Conservation (phyloP, 2,797 vertebrate species). For the Xiphorhynchus erythropygius region DNA sequence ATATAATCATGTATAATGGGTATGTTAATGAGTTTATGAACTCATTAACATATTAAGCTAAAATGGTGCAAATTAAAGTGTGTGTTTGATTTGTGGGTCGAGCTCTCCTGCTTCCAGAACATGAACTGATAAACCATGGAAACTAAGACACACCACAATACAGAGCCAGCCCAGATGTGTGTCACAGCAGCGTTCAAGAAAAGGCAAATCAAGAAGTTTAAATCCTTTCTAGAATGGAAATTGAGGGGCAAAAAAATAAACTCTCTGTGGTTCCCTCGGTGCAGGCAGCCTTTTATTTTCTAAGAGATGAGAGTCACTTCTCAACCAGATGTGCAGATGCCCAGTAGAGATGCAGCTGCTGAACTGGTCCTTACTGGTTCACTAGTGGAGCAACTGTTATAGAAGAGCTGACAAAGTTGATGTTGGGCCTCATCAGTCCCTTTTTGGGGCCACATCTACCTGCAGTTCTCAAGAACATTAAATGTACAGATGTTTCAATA, state of each 20-base stretch:
- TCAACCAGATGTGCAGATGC: not conserved
- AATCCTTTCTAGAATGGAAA: not conserved
- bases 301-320: not conserved
- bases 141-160: not conserved
- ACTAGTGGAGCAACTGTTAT: not conserved
- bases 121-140: not conserved
- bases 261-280: not conserved
- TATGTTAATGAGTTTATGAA: not conserved
- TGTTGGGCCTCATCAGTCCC: not conserved
- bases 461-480: not conserved
- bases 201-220: not conserved
- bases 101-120: not conserved
- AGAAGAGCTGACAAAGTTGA: not conserved
- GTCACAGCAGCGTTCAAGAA: not conserved
- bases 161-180: not conserved
- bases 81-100: not conserved
- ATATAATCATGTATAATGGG: not conserved
- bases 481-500: not conserved
- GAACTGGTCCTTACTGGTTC: not conserved
- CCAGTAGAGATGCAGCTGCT: not conserved
- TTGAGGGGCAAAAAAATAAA: not conserved
- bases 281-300: not conserved
- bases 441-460: not conserved
- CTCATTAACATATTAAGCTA: not conserved
- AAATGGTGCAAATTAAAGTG: not conserved